Evolutionary conservation across 2,888 invertebrate genomes (phyloP), one percentile per base, ranked within the genome.

Genomic region (Drosophila meridiana): DNA sequence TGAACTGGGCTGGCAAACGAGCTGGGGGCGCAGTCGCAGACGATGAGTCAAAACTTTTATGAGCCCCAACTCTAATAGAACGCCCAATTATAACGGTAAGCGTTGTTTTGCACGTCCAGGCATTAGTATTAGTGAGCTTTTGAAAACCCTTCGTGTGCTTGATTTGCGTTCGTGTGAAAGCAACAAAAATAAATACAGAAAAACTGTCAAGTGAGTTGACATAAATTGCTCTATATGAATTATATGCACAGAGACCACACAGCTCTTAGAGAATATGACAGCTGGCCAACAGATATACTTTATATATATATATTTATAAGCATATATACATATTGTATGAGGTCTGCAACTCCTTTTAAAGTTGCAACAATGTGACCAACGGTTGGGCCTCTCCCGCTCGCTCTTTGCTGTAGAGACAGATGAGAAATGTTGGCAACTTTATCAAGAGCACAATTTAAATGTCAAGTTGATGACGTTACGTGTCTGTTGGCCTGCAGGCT

Each of bases 391-490:
- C 38, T 28, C 14, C n/a, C n/a, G 2, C 48, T 43, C n/a, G 7
- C 36, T 20, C 20, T 20, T 11, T 30, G 43, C 38, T 43, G 9
- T 9, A 14, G 48, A 8, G 56, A 48, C 52, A 57, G 77, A 79
- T 76, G 74, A 72, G 69, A 86, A 81, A 83, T 90, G 87, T 89
- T 87, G 85, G 89, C 85, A 90, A 89, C 87, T 87, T 87, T 87
- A 87, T 87, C 87, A 87, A 77, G 75, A 80, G 89, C 69, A 89
- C 87, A 90, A 90, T 87, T 87, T 89, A 87, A 87, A 87, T 90
- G 87, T 87, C 87, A 89, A 70, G 74, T 67, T 73, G 90, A 86
- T 82, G 87, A 89, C 89, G 89, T 87, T 82, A 75, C 82, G 78
- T 89, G 90, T 87, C 81, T 89, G 79, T 82, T 80, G 62, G 40